phyloP scores from a whole-genome alignment of 2,797 vertebrate species.

The Pristis pectinata region DNA sequence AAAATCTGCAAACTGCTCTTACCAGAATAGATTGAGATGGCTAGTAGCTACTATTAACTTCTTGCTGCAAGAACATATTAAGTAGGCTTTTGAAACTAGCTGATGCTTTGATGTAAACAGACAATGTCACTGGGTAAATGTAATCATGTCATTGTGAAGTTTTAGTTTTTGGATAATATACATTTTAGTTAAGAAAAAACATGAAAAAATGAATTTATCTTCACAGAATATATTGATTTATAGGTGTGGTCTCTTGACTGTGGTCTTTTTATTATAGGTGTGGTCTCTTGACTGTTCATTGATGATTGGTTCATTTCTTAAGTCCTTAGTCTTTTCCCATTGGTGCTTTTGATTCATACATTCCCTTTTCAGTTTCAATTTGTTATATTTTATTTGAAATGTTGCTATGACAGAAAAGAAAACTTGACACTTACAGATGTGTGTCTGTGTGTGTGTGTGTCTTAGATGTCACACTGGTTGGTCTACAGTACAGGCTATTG shows the following conservation, averaged over 20 bases:
- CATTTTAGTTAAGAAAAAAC: not conserved
- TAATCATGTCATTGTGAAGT: not conserved
- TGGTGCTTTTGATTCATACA: not conserved
- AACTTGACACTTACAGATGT: not conserved
- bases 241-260: not conserved
- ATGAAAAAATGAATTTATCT: not conserved
- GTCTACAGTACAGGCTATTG: not conserved
- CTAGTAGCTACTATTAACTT: not conserved
- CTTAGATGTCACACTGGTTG: not conserved
- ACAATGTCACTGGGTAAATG: not conserved
- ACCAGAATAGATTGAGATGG: not conserved
- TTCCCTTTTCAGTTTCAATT: not conserved
- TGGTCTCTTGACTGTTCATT: not conserved
- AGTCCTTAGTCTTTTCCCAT: not conserved
- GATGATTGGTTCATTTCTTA: not conserved
- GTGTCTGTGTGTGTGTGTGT: not conserved
- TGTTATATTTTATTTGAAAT: not conserved
- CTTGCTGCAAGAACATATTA: not conserved
- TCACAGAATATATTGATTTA: not conserved
- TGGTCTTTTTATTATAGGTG: not conserved
- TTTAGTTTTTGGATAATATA: not conserved
- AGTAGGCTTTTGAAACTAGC: not conserved
- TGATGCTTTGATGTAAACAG: not conserved
- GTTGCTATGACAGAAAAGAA: not conserved
- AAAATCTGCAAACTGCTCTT: constrained; percentile 16